Evolutionary conservation across 2,888 invertebrate genomes (phyloP), one percentile per base, ranked within the genome.

Genomic region (Drosophila colorata): DNA sequence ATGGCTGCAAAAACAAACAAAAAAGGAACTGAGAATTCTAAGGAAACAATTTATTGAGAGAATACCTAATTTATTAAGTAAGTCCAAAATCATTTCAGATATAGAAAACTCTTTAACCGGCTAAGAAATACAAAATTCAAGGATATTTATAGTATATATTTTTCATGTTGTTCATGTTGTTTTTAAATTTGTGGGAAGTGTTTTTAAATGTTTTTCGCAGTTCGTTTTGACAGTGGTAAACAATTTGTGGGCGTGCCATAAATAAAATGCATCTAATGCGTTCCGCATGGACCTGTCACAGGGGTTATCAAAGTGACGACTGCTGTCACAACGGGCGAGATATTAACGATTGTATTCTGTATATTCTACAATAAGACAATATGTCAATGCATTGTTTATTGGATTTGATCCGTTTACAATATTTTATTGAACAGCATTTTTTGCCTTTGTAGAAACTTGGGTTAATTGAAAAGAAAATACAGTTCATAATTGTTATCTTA

Each of bases 231-330:
- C 2, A 23, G 6, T 18, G 43, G 49, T 60, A 63, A 55, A 70
- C 43, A 65, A 68, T 38, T n/a, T 23, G 41, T 25, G 47, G 53
- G n/a, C 18, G 23, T 40, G 44, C 41, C 44, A 41, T 69, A 66
- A 67, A 68, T 67, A 16, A 52, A 41, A 47, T 31, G 20, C n/a
- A 40, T 48, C 16, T 68, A 70, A 74, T 67, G 44, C 74, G 23
- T 71, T 74, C 63, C 74, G 43, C 71, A 64, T 71, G 60, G 57
- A 57, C 7, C 56, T 74, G 75, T 57, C 68, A 53, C 48, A 63
- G 28, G 49, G 38, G 37, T 67, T 63, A 49, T 67, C 74, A 64
- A 37, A 37, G 9, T 60, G 74, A 63, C 48, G 74, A 59, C 47
- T 46, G 47, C 61, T 67, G 67, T 63, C 59, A 31, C 18, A 20